Conservation (phyloP, 2,797 vertebrate species). For the Manis javanica region DNA sequence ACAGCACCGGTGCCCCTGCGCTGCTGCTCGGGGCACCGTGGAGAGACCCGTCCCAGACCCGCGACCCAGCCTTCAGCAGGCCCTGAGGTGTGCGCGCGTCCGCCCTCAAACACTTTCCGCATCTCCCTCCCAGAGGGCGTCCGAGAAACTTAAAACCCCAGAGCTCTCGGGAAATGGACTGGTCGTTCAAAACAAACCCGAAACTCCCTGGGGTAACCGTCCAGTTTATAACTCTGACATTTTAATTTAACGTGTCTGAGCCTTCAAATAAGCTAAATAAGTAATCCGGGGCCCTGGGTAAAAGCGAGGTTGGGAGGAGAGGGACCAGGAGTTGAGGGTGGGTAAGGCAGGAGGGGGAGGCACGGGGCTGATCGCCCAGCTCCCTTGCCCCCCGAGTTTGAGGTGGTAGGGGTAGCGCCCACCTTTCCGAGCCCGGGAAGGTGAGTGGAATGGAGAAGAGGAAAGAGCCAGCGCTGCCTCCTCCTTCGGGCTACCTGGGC, state of each 20-base stretch:
- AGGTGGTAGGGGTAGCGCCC: not conserved
- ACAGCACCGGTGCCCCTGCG: not conserved
- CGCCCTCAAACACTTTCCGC: not conserved
- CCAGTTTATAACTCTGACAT: conserved; percentile 49
- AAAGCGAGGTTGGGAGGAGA: not conserved
- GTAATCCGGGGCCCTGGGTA: not conserved
- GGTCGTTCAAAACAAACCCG: not conserved
- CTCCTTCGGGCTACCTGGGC: not conserved
- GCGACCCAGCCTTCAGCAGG: not conserved
- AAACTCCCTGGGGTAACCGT: not conserved
- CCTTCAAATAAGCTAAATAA: not conserved
- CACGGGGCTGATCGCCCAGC: too few species aligned
- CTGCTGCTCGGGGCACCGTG: not conserved
- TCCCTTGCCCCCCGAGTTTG: not conserved
- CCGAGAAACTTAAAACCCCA: conserved; percentile 61
- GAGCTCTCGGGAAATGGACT: not conserved
- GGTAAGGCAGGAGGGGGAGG: not conserved
- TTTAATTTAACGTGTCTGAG: not conserved
- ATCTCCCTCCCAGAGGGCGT: not conserved
- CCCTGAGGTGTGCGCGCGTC: not conserved
- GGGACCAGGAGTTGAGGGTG: not conserved
- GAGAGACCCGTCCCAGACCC: not conserved
- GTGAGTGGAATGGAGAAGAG: not conserved
- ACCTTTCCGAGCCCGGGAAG: not conserved
- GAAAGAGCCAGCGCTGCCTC: not conserved